Percentiles rank a stretch among this genome's conserved stretches.
Conservation (phyloP, 2,113 vertebrate genomes). For the Thunnus thynnus region DNA sequence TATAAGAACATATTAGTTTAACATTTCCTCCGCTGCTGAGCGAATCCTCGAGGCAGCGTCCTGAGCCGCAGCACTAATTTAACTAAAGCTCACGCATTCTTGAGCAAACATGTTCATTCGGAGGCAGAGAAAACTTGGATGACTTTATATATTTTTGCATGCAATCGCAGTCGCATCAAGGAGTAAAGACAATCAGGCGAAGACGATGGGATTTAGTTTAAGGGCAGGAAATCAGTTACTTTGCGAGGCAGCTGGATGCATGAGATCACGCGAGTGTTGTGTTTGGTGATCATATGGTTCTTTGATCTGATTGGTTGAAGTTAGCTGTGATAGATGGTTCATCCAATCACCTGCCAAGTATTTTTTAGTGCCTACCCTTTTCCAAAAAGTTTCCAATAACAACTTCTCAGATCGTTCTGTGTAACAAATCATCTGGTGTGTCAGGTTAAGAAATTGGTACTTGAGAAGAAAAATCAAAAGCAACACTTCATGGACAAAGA, state of each 20-base stretch:
- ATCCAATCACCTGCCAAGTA: too few relatives aligned
- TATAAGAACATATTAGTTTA: constrained; percentile 22
- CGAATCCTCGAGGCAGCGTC: not conserved
- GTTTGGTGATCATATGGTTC: too few relatives aligned
- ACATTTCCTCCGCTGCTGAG: constrained; percentile 14
- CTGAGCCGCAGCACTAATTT: constrained; percentile 10
- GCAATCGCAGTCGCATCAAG: not conserved
- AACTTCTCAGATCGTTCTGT: too few relatives aligned
- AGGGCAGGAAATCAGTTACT: not conserved
- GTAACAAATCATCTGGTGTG: not conserved
- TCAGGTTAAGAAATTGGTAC: not conserved
- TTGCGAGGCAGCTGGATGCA: too few relatives aligned
- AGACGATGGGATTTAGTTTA: not conserved
- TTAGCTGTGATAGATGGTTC: too few relatives aligned
- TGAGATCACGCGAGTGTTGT: too few relatives aligned
- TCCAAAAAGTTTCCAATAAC: too few relatives aligned
- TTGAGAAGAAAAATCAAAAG: constrained; percentile 1
- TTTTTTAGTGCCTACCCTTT: too few relatives aligned
- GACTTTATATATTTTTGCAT: not conserved
- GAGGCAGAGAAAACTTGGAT: not conserved
- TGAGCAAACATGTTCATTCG: not conserved
- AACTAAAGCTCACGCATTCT: not conserved
- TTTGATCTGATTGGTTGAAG: too few relatives aligned
- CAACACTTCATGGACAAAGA: not conserved
- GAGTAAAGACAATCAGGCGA: not conserved